Percentiles rank a stretch among this genome's conserved stretches.
These are phyloP conservation scores for Zosterops pallidus DNA, from an alignment of 2,113 vertebrate species.

Conservation along the genomic window DNA sequence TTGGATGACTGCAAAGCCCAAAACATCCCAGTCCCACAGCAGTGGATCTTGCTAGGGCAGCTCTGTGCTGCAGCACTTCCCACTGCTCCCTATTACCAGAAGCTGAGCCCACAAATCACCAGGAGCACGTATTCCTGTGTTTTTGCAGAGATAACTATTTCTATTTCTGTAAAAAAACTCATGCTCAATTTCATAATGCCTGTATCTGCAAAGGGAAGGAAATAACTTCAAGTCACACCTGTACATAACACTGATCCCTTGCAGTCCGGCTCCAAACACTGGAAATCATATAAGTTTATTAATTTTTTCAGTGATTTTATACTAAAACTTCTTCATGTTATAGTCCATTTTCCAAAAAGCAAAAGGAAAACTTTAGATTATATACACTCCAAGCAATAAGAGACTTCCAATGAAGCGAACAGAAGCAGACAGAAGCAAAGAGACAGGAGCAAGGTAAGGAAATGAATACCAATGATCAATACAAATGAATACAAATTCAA, in stretches of 20 bases:
- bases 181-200: neutral
- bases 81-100: neutral
- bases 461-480: neutral
- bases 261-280: neutral
- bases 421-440: neutral
- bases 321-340: neutral
- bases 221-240: neutral
- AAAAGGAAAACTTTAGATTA: neutral
- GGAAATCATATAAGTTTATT: neutral
- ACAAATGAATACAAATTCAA: neutral
- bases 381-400: neutral
- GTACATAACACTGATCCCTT: neutral
- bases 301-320: neutral
- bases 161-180: neutral
- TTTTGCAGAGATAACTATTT: neutral
- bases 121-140: fast-evolving
- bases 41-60: neutral
- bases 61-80: neutral
- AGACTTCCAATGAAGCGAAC: neutral
- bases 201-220: neutral
- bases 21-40: neutral
- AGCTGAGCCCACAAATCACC: neutral
- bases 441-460: neutral
- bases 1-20: neutral
- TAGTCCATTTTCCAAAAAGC: neutral